Evolutionary conservation across 1,140 invertebrate species (phyloP).

Genomic region (Physella acuta): DNA sequence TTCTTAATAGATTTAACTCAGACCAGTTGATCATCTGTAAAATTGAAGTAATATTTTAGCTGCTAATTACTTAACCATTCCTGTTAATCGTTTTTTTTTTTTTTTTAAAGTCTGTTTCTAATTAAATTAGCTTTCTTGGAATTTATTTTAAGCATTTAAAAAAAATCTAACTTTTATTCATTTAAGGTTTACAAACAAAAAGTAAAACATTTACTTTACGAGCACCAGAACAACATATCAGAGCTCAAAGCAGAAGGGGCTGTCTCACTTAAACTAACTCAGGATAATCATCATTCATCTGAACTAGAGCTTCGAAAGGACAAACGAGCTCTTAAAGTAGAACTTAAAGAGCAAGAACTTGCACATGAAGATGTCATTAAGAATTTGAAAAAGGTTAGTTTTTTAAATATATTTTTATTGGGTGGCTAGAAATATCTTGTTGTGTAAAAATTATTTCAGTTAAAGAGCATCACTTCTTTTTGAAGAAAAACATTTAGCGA

Average conservation of each 20-base stretch:
- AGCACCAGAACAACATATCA: slow-evolving; percentile 81
- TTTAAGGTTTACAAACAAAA: slow-evolving; percentile 79
- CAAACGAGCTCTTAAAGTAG: slow-evolving; percentile 74
- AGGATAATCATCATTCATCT: slow-evolving; percentile 74
- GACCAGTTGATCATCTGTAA: too few relatives aligned
- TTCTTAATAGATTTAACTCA: too few relatives aligned
- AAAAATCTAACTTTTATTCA: background rate
- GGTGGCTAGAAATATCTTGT: too few relatives aligned
- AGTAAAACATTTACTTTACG: slow-evolving; percentile 88
- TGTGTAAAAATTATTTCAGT: too few relatives aligned
- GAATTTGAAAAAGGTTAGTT: slow-evolving; percentile 66
- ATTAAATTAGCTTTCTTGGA: too few relatives aligned
- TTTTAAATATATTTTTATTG: too few relatives aligned
- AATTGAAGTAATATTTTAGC: too few relatives aligned
- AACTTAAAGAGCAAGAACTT: slow-evolving; percentile 73
- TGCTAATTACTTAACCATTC: too few relatives aligned
- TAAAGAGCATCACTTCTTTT: too few relatives aligned
- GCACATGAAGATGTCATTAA: slow-evolving; percentile 69
- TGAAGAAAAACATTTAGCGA: too few relatives aligned
- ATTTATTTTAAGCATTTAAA: background rate
- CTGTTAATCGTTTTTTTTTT: too few relatives aligned
- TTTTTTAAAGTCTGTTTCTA: too few relatives aligned
- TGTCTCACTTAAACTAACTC: slow-evolving; percentile 73
- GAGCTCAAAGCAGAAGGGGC: slow-evolving; percentile 75
- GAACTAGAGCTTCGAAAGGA: slow-evolving; percentile 78